These are phyloP conservation scores for Prosapia bicincta DNA, from an alignment of 2,888 invertebrate genomes.

Conservation along the genomic window DNA sequence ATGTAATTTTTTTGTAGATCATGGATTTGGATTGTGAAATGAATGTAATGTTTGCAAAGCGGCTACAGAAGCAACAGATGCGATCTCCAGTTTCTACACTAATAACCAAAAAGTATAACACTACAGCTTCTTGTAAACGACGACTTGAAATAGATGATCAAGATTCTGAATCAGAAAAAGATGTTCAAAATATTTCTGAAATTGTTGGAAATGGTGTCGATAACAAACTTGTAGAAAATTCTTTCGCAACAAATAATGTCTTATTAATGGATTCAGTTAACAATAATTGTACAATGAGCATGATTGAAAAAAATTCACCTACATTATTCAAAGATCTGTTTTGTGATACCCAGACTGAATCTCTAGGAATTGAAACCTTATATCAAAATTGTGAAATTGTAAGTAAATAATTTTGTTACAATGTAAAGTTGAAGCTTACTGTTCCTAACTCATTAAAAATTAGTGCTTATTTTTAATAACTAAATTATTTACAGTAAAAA, in stretches of 20 bases:
- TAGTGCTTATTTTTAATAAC: too few species aligned
- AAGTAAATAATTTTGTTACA: background rate
- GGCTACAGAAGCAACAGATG: background rate
- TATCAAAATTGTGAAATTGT: background rate
- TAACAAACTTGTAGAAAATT: too few species aligned
- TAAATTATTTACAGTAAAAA: too few species aligned
- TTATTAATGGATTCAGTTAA: too few species aligned
- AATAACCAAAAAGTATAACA: background rate
- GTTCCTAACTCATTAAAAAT: too few species aligned
- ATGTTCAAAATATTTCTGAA: too few species aligned
- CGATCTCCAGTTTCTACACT: background rate
- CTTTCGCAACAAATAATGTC: too few species aligned
- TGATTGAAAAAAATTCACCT: background rate
- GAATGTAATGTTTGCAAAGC: background rate
- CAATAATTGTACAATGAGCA: background rate
- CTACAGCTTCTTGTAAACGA: background rate
- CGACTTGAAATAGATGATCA: background rate
- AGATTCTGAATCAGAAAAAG: too few species aligned
- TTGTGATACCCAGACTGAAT: background rate
- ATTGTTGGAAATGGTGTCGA: too few species aligned
- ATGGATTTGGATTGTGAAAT: background rate
- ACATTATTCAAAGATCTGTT: background rate
- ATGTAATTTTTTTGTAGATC: background rate
- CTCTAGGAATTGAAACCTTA: too few species aligned
- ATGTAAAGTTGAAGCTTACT: too few species aligned